Conservation (phyloP, 2,888 invertebrate genomes). For the Acleris cristana region DNA sequence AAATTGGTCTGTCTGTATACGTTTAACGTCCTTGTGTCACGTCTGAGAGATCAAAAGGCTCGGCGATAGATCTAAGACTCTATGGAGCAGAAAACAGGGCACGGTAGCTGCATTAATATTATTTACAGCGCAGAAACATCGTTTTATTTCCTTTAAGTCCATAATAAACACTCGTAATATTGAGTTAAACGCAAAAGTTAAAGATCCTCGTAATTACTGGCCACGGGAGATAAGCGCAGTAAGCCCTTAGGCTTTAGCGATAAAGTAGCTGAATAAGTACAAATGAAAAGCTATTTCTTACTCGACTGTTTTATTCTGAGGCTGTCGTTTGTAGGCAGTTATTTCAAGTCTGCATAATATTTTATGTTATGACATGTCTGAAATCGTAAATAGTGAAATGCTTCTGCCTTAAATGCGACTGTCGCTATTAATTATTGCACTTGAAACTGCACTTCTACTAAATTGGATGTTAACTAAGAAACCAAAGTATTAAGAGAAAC, state of each 20-base stretch:
- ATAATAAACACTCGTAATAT: slow-evolving; percentile 17
- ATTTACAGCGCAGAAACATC: background rate
- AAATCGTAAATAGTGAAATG: background rate
- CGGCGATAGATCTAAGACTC: background rate
- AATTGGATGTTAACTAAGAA: too few relatives aligned
- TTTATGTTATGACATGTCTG: background rate
- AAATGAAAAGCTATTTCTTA: slow-evolving; percentile 12
- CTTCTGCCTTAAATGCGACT: background rate
- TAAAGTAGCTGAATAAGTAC: slow-evolving; percentile 19
- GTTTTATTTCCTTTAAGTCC: background rate
- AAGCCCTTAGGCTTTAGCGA: slow-evolving; percentile 10
- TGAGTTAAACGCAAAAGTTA: slow-evolving; percentile 18
- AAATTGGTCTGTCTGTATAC: background rate
- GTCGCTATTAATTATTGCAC: background rate
- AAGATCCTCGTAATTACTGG: slow-evolving; percentile 20
- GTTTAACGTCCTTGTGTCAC: background rate
- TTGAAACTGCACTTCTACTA: background rate
- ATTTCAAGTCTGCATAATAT: background rate
- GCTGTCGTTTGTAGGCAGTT: background rate
- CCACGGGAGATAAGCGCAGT: slow-evolving; percentile 11
- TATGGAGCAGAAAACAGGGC: background rate
- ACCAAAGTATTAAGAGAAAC: too few relatives aligned
- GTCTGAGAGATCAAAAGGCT: background rate
- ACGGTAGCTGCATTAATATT: slow-evolving; percentile 2
- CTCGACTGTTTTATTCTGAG: slow-evolving; percentile 7